Conservation (phyloP, 2,797 vertebrate genomes). For the Gila robusta region DNA sequence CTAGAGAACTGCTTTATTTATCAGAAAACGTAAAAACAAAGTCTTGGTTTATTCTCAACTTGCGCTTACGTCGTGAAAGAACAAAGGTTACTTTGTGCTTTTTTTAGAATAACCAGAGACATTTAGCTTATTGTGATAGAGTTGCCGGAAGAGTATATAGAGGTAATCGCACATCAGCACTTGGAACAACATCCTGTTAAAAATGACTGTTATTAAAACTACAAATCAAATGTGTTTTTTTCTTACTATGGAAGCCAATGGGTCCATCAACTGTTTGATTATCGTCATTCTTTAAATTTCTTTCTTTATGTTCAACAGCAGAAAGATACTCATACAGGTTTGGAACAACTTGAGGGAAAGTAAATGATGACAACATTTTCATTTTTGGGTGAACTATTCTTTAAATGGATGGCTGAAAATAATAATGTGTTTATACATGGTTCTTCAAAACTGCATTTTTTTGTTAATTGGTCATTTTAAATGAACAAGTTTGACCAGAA, state of each 20-base stretch:
- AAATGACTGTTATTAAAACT: slow-evolving; percentile 1
- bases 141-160: slow-evolving; percentile 44
- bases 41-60: slow-evolving; percentile 9
- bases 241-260: too few species aligned
- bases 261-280: too few species aligned
- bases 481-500: neutral
- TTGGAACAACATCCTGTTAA: slow-evolving; percentile 18
- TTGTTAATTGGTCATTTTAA: neutral
- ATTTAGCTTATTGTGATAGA: slow-evolving; percentile 57
- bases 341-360: too few species aligned
- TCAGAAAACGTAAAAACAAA: slow-evolving; percentile 21
- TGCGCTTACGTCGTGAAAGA: neutral
- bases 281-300: too few species aligned
- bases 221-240: neutral
- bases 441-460: neutral
- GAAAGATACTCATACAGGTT: too few species aligned
- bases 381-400: too few species aligned
- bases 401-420: neutral
- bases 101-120: slow-evolving; percentile 28
- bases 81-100: slow-evolving; percentile 24
- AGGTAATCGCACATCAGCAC: slow-evolving; percentile 54
- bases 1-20: slow-evolving; percentile 19
- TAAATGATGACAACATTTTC: too few species aligned
- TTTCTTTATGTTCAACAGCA: too few species aligned
- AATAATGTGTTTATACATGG: too few species aligned